These are phyloP conservation scores for Alosa alosa DNA, from an alignment of 2,113 vertebrate genomes.

Conservation along the genomic window DNA sequence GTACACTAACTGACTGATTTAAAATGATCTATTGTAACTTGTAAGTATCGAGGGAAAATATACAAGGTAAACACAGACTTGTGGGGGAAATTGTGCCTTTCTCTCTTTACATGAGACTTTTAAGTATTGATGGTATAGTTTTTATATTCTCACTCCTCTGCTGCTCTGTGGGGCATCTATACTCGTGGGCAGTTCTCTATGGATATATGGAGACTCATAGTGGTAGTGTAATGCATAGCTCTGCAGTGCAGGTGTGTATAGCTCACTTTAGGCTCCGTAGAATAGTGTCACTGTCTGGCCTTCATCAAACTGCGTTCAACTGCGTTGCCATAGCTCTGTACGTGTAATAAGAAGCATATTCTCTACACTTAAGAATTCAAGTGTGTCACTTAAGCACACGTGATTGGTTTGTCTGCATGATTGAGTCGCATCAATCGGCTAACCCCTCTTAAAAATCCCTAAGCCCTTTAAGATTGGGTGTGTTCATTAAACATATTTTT, in stretches of 20 bases:
- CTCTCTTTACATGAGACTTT: background rate
- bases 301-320: slow-evolving; percentile 26
- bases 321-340: slow-evolving; percentile 11
- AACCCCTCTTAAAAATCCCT: background rate
- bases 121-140: background rate
- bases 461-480: background rate
- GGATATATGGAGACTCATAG: background rate
- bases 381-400: background rate
- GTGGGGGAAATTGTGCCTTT: background rate
- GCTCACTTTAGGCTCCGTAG: slow-evolving; percentile 9
- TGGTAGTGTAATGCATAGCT: background rate
- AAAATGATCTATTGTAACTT: background rate
- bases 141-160: background rate
- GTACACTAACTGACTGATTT: background rate
- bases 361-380: background rate
- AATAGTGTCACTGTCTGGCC: slow-evolving; percentile 16
- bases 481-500: background rate
- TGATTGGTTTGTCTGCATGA: background rate
- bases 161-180: background rate
- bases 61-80: background rate
- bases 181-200: background rate
- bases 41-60: background rate
- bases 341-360: background rate
- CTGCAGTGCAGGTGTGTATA: background rate
- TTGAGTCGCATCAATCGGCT: background rate